phyloP scores from a whole-genome alignment of 2,797 vertebrate genomes.

The Sebastes trivittatus region DNA sequence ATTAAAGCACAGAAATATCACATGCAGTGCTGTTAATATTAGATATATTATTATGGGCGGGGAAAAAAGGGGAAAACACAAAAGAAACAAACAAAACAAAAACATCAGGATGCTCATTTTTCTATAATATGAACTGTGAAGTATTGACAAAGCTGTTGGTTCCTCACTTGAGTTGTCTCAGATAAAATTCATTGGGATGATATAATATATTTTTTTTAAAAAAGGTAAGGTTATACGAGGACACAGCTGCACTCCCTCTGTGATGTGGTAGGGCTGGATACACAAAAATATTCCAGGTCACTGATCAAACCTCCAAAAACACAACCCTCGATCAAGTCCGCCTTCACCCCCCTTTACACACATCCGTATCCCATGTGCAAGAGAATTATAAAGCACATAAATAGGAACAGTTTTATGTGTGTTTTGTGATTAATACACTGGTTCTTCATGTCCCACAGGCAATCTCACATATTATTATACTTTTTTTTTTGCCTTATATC shows the following conservation, averaged over 20 bases:
- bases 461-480: not conserved
- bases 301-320: slow-evolving; percentile 75
- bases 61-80: not conserved
- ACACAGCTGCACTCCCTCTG: slow-evolving; percentile 76
- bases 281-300: slow-evolving; percentile 79
- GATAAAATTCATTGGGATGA: slow-evolving; percentile 9
- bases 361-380: not conserved
- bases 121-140: not conserved
- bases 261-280: slow-evolving; percentile 64
- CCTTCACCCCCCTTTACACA: slow-evolving; percentile 5
- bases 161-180: slow-evolving; percentile 1
- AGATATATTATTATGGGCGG: not conserved
- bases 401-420: not conserved
- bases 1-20: not conserved
- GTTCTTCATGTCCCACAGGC: not conserved
- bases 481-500: not conserved
- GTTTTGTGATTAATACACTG: not conserved
- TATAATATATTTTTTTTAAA: not conserved
- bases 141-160: not conserved
- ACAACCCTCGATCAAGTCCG: slow-evolving; percentile 55
- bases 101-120: not conserved
- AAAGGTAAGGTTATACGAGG: slow-evolving; percentile 69
- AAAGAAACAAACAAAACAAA: not conserved
- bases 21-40: not conserved
- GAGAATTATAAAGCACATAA: slow-evolving; percentile 6